Evolutionary conservation across 2,888 invertebrate species (phyloP).

Genomic region (Theretra japonica): DNA sequence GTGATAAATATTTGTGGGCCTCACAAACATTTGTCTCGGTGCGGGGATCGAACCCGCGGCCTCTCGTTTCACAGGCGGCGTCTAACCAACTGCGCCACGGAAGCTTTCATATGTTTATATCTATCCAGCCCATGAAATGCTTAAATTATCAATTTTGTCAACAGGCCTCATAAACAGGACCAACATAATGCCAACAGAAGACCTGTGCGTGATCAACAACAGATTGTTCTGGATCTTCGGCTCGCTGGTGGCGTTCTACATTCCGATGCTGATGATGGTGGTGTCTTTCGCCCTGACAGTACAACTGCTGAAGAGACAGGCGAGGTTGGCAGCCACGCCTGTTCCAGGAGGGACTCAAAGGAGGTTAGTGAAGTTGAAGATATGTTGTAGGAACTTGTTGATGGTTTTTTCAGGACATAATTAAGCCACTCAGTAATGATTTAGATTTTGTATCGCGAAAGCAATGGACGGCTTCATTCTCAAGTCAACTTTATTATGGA

Average conservation of each 20-base stretch:
- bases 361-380: conserved; percentile 52
- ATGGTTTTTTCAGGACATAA: too few species aligned
- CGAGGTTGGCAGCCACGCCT: conserved; percentile 87
- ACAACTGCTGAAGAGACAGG: conserved; percentile 92
- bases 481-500: too few species aligned
- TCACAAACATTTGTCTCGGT: too few species aligned
- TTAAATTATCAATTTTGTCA: conserved; percentile 28
- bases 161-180: conserved; percentile 89
- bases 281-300: conserved; percentile 96
- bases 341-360: conserved; percentile 76
- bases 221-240: conserved; percentile 95
- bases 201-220: conserved; percentile 92
- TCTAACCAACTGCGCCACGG: too few species aligned
- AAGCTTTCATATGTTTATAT: too few species aligned
- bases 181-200: conserved; percentile 92
- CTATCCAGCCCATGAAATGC: too few species aligned
- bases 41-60: too few species aligned
- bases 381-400: too few species aligned
- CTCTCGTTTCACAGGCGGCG: too few species aligned
- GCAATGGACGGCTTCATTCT: too few species aligned
- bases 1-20: too few species aligned
- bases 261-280: conserved; percentile 98
- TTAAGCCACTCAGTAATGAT: too few species aligned
- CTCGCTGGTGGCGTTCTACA: conserved; percentile 96
- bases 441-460: neutral